Conservation (phyloP, 1,140 invertebrate genomes). For the Apis dorsata region DNA sequence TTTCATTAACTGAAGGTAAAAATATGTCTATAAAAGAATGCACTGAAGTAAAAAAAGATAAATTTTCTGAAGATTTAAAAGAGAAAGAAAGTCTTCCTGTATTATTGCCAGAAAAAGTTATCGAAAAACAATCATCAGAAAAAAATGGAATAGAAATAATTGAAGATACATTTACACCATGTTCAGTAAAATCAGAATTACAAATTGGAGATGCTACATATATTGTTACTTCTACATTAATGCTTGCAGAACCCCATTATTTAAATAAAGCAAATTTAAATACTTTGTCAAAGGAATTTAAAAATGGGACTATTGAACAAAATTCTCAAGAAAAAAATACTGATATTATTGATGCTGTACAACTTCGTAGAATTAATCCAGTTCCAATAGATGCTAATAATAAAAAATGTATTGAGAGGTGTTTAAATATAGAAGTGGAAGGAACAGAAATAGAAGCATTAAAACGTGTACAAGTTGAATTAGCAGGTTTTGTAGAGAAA, state of each 20-base stretch:
- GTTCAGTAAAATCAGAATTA: conserved; percentile 68
- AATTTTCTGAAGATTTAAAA: conserved; percentile 1
- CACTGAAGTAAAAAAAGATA: not conserved
- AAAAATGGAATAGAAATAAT: not conserved
- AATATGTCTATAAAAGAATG: not conserved
- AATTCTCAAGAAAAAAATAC: conserved; percentile 70
- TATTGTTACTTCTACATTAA: conserved; percentile 73
- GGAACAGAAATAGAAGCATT: conserved; percentile 70
- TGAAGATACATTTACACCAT: conserved; percentile 17
- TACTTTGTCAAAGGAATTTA: conserved; percentile 42
- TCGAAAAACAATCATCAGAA: not conserved
- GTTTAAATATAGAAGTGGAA: conserved; percentile 76
- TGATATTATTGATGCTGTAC: conserved; percentile 75
- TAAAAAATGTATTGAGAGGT: conserved; percentile 69
- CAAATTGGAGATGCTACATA: conserved; percentile 72
- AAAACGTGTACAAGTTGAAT: conserved; percentile 69
- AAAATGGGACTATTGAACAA: conserved; percentile 32
- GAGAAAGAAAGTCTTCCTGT: conserved; percentile 50
- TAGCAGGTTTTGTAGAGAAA: conserved; percentile 72
- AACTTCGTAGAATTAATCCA: conserved; percentile 71
- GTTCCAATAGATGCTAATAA: conserved; percentile 46
- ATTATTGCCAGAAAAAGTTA: not conserved
- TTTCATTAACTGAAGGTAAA: conserved; percentile 6
- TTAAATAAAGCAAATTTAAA: conserved; percentile 40
- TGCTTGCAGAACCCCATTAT: conserved; percentile 56